Evolutionary conservation across 2,797 vertebrate species (phyloP).

Genomic region (Sebastes hopkinsi): DNA sequence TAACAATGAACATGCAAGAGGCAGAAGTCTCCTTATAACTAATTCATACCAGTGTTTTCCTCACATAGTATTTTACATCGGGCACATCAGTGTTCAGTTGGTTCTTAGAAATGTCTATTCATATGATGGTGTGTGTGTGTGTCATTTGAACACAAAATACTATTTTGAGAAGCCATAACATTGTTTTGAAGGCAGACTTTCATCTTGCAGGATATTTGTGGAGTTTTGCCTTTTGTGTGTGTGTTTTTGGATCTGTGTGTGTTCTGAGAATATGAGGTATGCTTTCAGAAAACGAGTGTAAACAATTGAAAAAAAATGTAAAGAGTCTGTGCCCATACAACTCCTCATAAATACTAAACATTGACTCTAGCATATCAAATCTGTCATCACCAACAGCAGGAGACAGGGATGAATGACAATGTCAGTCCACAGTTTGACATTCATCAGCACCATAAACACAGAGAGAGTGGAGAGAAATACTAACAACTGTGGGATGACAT

Average conservation of each 20-base stretch:
- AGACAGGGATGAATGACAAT: neutral
- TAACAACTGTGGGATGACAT: neutral
- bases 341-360: conserved; percentile 11
- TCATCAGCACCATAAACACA: neutral
- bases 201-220: neutral
- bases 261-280: no score
- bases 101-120: neutral
- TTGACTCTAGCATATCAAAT: neutral
- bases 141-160: neutral
- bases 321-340: neutral
- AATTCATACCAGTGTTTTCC: no score
- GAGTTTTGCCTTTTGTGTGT: no score
- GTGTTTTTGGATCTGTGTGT: no score
- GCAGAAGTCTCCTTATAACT: no score
- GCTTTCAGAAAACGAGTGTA: no score
- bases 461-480: neutral
- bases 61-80: neutral
- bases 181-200: neutral
- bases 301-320: no score
- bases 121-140: neutral
- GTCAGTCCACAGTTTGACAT: neutral
- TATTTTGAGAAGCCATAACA: neutral
- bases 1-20: no score
- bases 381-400: neutral
- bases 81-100: neutral